These are phyloP conservation scores for Spilosoma lubricipeda DNA, from an alignment of 2,888 invertebrate genomes.

Conservation along the genomic window DNA sequence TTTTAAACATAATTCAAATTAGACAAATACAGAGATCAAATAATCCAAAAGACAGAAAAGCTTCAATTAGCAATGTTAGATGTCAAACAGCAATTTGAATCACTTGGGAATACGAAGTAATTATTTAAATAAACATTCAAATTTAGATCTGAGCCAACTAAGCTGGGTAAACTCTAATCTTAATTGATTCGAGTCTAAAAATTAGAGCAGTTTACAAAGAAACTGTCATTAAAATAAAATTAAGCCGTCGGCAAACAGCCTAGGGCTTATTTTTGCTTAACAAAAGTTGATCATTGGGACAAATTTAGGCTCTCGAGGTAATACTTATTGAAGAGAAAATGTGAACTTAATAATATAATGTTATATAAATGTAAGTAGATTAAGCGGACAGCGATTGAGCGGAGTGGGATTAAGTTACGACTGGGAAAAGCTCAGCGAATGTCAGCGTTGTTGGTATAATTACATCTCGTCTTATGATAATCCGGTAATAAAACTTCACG, in stretches of 20 bases:
- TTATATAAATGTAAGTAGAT: not conserved
- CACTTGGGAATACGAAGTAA: not conserved
- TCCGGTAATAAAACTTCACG: not conserved
- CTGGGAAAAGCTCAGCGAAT: not conserved
- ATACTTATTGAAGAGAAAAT: not conserved
- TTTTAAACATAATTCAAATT: not conserved
- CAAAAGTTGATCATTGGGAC: not conserved
- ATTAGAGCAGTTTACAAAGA: not conserved
- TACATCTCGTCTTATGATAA: not conserved
- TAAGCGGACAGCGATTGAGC: not conserved
- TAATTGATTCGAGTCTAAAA: slow-evolving; percentile 16
- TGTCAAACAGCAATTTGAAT: not conserved
- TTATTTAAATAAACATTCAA: slow-evolving; percentile 12
- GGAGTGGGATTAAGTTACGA: not conserved
- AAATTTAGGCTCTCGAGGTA: not conserved
- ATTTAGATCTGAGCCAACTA: not conserved
- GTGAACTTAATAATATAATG: not conserved
- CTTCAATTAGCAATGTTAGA: not conserved
- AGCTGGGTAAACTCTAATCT: slow-evolving; percentile 2
- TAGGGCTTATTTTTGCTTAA: not conserved
- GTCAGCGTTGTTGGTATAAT: not conserved
- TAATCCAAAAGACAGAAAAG: not conserved
- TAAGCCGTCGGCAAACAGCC: not conserved
- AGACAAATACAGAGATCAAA: not conserved
- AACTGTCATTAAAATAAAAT: slow-evolving; percentile 10